A percentile compares a stretch with the other conserved stretches of the same genome.
Evolutionary conservation across 2,113 vertebrate genomes (phyloP).

Genomic region (Alexandromys fortis): DNA sequence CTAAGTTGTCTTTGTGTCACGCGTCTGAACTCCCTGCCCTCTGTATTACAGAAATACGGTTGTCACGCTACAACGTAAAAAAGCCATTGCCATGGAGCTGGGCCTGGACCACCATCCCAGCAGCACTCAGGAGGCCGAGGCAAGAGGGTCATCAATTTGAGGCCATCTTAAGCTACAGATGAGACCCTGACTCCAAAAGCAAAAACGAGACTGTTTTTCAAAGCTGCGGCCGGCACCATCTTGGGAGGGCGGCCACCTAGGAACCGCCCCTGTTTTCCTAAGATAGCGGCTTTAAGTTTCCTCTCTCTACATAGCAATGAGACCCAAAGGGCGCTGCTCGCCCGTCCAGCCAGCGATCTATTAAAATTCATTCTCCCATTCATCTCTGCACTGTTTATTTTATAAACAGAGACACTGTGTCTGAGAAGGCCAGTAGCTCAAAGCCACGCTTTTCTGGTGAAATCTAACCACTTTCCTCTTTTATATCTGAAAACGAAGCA

Average conservation of each 20-base stretch:
- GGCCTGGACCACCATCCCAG: neutral
- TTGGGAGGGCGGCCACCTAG: neutral
- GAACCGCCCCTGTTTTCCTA: conserved; percentile 7
- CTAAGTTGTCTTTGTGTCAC: no score
- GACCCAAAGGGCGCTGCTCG: neutral
- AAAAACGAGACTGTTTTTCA: neutral
- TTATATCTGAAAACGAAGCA: conserved; percentile 55
- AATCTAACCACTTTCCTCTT: conserved; percentile 55
- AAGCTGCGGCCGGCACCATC: neutral
- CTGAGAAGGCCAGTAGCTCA: conserved; percentile 64
- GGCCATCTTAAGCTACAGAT: neutral
- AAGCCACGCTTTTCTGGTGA: conserved; percentile 60
- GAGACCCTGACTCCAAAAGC: neutral
- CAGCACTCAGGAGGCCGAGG: neutral
- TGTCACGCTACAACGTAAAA: neutral
- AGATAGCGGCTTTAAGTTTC: neutral
- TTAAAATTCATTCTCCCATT: conserved; percentile 68
- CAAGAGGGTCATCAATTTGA: neutral
- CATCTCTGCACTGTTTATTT: conserved; percentile 61
- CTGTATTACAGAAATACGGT: neutral
- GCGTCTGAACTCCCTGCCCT: neutral
- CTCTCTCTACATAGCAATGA: conserved; percentile 12
- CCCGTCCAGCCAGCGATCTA: conserved; percentile 34
- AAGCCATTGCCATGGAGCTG: neutral
- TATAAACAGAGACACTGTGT: conserved; percentile 70